phyloP scores from a whole-genome alignment of 2,888 invertebrate genomes.

The Troides helena region DNA sequence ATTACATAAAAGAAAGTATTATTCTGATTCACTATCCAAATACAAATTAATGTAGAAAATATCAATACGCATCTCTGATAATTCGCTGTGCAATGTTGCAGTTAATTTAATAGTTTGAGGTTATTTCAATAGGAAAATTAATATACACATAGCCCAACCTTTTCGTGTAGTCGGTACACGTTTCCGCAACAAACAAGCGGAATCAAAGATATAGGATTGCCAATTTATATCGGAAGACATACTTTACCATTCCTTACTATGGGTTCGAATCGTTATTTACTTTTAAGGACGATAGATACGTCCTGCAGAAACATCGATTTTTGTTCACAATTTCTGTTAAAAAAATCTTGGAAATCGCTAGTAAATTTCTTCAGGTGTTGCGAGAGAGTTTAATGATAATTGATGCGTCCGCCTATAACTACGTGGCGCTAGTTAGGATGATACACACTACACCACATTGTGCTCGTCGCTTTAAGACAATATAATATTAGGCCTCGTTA shows the following conservation, averaged over 20 bases:
- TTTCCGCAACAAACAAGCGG: constrained; percentile 54
- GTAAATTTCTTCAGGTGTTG: too few species aligned
- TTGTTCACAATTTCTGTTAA: not conserved
- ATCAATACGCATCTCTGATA: not conserved
- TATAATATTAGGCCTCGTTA: too few species aligned
- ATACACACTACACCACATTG: too few species aligned
- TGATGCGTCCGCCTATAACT: too few species aligned
- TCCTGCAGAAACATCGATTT: not conserved
- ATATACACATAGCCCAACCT: not conserved
- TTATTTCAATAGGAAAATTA: not conserved
- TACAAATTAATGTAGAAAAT: not conserved
- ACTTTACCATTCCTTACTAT: constrained; percentile 14
- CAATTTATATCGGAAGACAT: constrained; percentile 27
- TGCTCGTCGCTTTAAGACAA: too few species aligned
- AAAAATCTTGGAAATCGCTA: too few species aligned
- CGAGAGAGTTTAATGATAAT: too few species aligned
- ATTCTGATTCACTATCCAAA: not conserved
- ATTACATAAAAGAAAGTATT: not conserved
- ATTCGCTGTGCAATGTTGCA: not conserved
- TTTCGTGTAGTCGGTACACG: constrained; percentile 44
- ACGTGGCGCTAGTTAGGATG: too few species aligned
- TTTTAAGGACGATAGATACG: constrained; percentile 11
- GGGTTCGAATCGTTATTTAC: constrained; percentile 21
- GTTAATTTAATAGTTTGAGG: not conserved
- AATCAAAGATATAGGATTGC: constrained; percentile 40